Evolutionary conservation across 2,888 invertebrate genomes (phyloP), one percentile per base, ranked within the genome.

Genomic region (Ophonus ardosiacus): DNA sequence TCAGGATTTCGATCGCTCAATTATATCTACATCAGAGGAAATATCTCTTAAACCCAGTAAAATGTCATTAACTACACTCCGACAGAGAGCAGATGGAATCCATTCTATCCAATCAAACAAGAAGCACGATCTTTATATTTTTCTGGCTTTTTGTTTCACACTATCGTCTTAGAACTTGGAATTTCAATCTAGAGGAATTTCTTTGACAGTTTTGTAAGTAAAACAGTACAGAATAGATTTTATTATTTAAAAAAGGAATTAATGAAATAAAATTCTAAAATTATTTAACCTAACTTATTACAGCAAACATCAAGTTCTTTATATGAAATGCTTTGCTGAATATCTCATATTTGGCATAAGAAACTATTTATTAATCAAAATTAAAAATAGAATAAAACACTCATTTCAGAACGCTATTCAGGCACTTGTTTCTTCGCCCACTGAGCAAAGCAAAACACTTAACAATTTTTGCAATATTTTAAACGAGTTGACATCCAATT

Each of bases 401-500:
- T n/a, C n/a, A n/a, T n/a, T n/a, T n/a, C n/a, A n/a, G n/a, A n/a
- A n/a, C n/a, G n/a, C n/a, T n/a, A n/a, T n/a, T n/a, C n/a, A n/a
- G n/a, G n/a, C n/a, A n/a, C n/a, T n/a, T n/a, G n/a, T n/a, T n/a
- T n/a, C n/a, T n/a, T n/a, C n/a, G n/a, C n/a, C n/a, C n/a, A n/a
- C 31, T 7, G n/a, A 38, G 38, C 38, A 68, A 65, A 65, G 31
- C n/a, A 7, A 68, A 68, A 68, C 24, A 38, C 13, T 63, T 63
- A 24, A 15, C 40, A 71, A 7, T 38, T 74, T 40, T 43, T 74
- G 74, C 74, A 74, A 74, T 74, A 51, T 74, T 74, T 74, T 51
- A 40, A 31, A 71, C 51, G 15, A 18, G 74, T 74, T 74, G 74
- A 74, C 74, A 74, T 74, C 18, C 43, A 51, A 74, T 74, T 74